Evolutionary conservation across 1,140 invertebrate genomes (phyloP), one percentile per base, ranked within the genome.

Genomic region (Zaprionus kolodkinae): DNA sequence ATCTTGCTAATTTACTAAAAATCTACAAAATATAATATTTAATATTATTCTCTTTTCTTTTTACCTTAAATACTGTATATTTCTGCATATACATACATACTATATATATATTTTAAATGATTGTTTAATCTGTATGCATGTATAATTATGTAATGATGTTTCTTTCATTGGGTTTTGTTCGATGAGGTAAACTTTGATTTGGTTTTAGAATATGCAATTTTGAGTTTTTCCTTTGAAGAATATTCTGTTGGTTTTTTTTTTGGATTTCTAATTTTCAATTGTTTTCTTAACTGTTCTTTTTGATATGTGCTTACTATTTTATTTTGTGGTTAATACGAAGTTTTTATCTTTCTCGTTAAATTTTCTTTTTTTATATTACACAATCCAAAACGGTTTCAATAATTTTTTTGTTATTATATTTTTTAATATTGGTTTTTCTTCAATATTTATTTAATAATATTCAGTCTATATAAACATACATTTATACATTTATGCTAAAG

Each of bases 401-500:
- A 35, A 61, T 72, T 56, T 60, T 60, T 7, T 63, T 59, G 21
- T 66, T 36, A 52, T 57, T 52, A 54, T 38, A 67, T 74, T 57
- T 57, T 57, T 40, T 61, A 33, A 55, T 62, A 78, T 56, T 33
- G n/a, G 5, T 62, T 78, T 74, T 61, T 63, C 77, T 59, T 72
- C 71, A 66, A 56, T 86, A 50, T 81, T 73, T 66, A 73, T 81
- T 89, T 89, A 89, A 81, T 89, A 90, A 89, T 89, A 89, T 89
- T 90, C 86, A 89, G 86, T 89, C 85, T 89, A 89, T 89, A 89
- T 89, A 89, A 89, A 89, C 81, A 89, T 89, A 81, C 85, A 87
- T 87, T 87, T 87, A 87, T 88, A 87, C 85, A 87, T 80, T 79
- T 77, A 88, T 76, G 66, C 71, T 78, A 88, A 89, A 71, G 73